phyloP scores from a whole-genome alignment of 2,888 invertebrate species.

The Xestobium rufovillosum region DNA sequence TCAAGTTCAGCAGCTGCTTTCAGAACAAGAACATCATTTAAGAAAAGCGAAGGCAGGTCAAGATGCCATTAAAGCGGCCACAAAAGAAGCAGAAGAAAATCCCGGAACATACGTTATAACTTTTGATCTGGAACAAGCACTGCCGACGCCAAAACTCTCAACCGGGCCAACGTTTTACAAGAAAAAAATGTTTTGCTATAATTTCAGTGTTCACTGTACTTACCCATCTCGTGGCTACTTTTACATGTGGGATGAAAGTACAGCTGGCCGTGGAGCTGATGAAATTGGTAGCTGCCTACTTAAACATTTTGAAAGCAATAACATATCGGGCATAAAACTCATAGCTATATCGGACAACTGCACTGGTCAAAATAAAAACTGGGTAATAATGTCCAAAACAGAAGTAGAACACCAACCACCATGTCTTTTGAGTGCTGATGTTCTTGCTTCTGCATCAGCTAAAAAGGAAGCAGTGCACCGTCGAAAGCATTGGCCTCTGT shows the following conservation, averaged over 20 bases:
- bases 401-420: too few relatives aligned
- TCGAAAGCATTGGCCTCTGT: too few relatives aligned
- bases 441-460: too few relatives aligned
- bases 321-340: slow-evolving; percentile 10
- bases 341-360: slow-evolving; percentile 8
- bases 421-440: too few relatives aligned
- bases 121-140: slow-evolving; percentile 12
- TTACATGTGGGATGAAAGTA: slow-evolving; percentile 9
- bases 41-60: slow-evolving; percentile 17
- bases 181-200: slow-evolving; percentile 14
- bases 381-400: too few relatives aligned
- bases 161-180: slow-evolving; percentile 15
- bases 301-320: slow-evolving; percentile 12
- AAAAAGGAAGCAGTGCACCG: too few relatives aligned
- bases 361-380: background rate
- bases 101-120: slow-evolving; percentile 10
- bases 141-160: slow-evolving; percentile 14
- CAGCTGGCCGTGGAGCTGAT: slow-evolving; percentile 11
- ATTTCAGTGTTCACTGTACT: slow-evolving; percentile 11
- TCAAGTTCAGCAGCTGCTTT: slow-evolving; percentile 8
- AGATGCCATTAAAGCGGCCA: slow-evolving; percentile 11
- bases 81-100: slow-evolving; percentile 11
- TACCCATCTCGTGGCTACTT: slow-evolving; percentile 12
- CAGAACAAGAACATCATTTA: slow-evolving; percentile 13
- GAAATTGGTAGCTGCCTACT: slow-evolving; percentile 14